Conservation (phyloP, 2,797 vertebrate genomes). For the Spea hammondii region DNA sequence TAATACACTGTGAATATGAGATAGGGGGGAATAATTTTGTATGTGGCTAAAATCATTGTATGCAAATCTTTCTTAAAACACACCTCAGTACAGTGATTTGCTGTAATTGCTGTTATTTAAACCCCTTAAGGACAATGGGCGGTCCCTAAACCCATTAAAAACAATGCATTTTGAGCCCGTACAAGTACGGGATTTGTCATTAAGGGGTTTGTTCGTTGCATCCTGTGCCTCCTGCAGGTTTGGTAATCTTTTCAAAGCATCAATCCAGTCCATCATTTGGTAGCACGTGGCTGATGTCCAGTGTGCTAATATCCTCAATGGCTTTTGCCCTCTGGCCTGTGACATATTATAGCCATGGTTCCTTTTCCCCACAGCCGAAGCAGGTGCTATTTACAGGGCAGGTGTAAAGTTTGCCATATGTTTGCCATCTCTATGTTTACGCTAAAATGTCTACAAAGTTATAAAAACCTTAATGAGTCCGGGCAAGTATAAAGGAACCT, state of each 20-base stretch:
- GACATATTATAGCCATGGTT: slow-evolving; percentile 47
- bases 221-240: slow-evolving; percentile 57
- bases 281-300: slow-evolving; percentile 60
- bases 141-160: too few relatives aligned
- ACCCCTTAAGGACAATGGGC: too few relatives aligned
- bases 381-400: slow-evolving; percentile 80
- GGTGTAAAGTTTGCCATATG: slow-evolving; percentile 75
- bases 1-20: too few relatives aligned
- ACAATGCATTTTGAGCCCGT: too few relatives aligned
- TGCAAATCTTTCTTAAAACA: too few relatives aligned
- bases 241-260: slow-evolving; percentile 58
- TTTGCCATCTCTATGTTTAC: slow-evolving; percentile 66
- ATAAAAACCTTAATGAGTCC: slow-evolving; percentile 66
- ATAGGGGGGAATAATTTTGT: too few relatives aligned
- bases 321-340: slow-evolving; percentile 61
- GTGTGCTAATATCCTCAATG: slow-evolving; percentile 63
- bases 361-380: slow-evolving; percentile 58
- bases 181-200: too few relatives aligned
- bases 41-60: too few relatives aligned
- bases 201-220: slow-evolving; percentile 11
- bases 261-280: slow-evolving; percentile 56
- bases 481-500: slow-evolving; percentile 53
- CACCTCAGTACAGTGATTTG: too few relatives aligned
- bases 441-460: slow-evolving; percentile 57
- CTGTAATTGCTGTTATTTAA: not conserved